A percentile compares a stretch with the other conserved stretches of the same genome.
Conservation (phyloP, 2,113 vertebrate genomes). For the Chaetorhynchus papuensis region DNA sequence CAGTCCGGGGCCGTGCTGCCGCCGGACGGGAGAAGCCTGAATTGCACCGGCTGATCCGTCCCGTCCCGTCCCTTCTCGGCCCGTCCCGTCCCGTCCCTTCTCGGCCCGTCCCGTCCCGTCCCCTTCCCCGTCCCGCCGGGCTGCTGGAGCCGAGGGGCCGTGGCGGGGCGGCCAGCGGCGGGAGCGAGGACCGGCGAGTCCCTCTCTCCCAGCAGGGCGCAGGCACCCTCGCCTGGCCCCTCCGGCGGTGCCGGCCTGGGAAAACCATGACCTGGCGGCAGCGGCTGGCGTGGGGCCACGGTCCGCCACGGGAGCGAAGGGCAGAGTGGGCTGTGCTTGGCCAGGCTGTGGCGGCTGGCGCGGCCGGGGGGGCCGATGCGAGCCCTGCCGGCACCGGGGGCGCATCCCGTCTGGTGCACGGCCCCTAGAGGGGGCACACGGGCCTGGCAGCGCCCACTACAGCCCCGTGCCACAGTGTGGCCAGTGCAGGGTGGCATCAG, state of each 20-base stretch:
- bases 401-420: not conserved
- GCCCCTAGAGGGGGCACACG: not conserved
- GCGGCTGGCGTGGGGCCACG: not conserved
- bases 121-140: not conserved
- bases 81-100: not conserved
- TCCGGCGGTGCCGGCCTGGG: not conserved
- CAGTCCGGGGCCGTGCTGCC: slow-evolving; percentile 38
- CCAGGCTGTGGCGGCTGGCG: not conserved
- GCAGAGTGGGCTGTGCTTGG: not conserved
- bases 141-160: not conserved
- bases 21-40: slow-evolving; percentile 26
- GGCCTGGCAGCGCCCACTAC: not conserved
- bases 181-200: not conserved
- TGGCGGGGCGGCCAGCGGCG: not conserved
- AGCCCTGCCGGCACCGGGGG: not conserved
- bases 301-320: not conserved
- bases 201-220: not conserved
- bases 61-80: not conserved
- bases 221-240: not conserved
- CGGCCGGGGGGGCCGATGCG: not conserved
- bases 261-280: slow-evolving; percentile 29
- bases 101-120: not conserved
- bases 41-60: not conserved
- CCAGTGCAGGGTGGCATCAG: not conserved
- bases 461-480: too few species aligned